A percentile compares a stretch with the other conserved stretches of the same genome.
These are phyloP conservation scores for Tetragonula carbonaria DNA, from an alignment of 2,888 invertebrate species.

Conservation along the genomic window DNA sequence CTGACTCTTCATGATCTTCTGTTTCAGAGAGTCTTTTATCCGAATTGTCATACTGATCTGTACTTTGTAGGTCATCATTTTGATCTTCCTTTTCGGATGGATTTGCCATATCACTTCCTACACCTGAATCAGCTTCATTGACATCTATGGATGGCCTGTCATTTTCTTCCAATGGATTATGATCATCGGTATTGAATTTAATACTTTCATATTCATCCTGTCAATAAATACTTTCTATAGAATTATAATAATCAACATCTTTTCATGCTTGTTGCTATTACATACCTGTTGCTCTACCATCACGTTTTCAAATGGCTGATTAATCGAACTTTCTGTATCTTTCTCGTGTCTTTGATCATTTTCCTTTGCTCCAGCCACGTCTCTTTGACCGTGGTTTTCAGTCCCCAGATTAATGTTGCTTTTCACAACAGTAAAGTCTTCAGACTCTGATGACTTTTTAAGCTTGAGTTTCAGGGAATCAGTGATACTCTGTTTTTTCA, in stretches of 20 bases:
- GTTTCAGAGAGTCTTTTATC: conserved; percentile 73
- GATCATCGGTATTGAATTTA: conserved; percentile 74
- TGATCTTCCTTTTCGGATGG: conserved; percentile 82
- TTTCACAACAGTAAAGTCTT: conserved; percentile 79
- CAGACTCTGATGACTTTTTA: conserved; percentile 78
- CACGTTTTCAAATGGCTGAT: conserved; percentile 80
- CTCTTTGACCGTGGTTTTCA: conserved; percentile 65
- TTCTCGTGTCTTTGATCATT: conserved; percentile 78
- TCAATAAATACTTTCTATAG: not conserved
- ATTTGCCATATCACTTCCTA: conserved; percentile 83
- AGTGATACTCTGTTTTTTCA: conserved; percentile 77
- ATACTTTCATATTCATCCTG: conserved; percentile 76
- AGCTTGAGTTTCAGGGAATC: conserved; percentile 78
- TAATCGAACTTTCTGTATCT: conserved; percentile 73
- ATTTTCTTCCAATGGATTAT: conserved; percentile 77
- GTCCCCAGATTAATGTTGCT: conserved; percentile 70
- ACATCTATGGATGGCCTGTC: conserved; percentile 79
- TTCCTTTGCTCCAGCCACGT: conserved; percentile 77
- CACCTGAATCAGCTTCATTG: conserved; percentile 83
- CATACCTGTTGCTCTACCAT: conserved; percentile 80
- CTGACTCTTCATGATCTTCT: conserved; percentile 80
- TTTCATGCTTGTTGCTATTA: not conserved
- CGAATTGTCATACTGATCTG: conserved; percentile 74
- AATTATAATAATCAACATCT: not conserved
- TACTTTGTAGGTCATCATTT: conserved; percentile 78